Base-by-base conservation (phyloP, 2,113 vertebrate genomes). In the Anhinga rufa region DNA sequence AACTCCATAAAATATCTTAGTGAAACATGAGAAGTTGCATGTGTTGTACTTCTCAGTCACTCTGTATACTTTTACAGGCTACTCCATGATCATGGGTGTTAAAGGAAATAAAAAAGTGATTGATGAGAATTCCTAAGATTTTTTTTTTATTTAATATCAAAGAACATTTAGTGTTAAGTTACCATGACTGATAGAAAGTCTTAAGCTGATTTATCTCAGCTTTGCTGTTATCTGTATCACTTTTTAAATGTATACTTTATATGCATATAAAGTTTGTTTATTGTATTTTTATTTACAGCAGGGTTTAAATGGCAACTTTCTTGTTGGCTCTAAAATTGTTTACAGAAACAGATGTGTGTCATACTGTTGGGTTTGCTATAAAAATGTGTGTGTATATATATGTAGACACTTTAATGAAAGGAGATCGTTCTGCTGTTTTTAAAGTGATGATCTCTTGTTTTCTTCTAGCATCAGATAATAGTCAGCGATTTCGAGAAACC, bases 401-500 rank as follows among this genome's bases (percentile, higher is more conserved):
- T 57, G 19, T 31, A 62, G 58, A 14, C 4, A 7, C 40, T 84
- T 65, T 5, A 86, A 29, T 48, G 57, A 66, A 52, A 83, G 62
- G 76, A 64, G 46, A 7, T 38, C 0, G 15, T 76, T 83, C 74
- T 88, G 19, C 68, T 92, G 90, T 52, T 93, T 91, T 84, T 91
- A 94, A 94, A 76, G 34, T 66, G 58, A 64, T 89, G 78, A 68
- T 95, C 77, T 97, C 66, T 97, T 97, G 68, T 97, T 94, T 94
- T 96, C 92, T 97, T 96, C 32, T 96, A 99, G 99, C 99, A 52
- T 99, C 99, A 92, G 99, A 99, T 97, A 99, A 98, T 97, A 99
- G 99, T 96, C 99, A 99, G 98, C 98, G 99, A 46, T 99, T 99
- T 98, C 99, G 99, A 97, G 99, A 99, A 98, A 99, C 99, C 46